Percentiles rank a stretch among this genome's conserved stretches.
Evolutionary conservation across 1,140 invertebrate species (phyloP).

Genomic region (Leptestheria dahalacensis): DNA sequence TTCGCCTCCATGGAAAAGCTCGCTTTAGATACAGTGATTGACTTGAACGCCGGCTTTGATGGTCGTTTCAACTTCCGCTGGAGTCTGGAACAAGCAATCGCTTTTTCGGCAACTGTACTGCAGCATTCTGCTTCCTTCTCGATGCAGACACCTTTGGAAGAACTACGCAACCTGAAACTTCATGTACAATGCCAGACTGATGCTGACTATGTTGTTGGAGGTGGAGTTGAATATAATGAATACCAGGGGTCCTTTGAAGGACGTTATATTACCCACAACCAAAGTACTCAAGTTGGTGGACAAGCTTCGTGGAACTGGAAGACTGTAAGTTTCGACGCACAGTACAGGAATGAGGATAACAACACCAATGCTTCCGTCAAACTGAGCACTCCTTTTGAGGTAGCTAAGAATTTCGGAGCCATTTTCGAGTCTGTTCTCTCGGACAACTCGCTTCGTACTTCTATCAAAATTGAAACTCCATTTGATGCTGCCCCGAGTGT

Average conservation of each 20-base stretch:
- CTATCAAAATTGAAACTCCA: too few species aligned
- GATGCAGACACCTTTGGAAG: background rate
- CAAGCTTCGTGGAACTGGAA: slow-evolving; percentile 5
- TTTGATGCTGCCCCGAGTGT: too few species aligned
- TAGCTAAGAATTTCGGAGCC: background rate
- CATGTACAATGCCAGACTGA: background rate
- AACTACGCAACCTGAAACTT: background rate
- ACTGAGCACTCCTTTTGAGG: slow-evolving; percentile 14
- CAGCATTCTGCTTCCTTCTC: background rate
- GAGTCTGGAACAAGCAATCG: background rate
- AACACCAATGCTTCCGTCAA: background rate
- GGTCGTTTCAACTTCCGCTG: background rate
- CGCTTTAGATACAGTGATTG: background rate
- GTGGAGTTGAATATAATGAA: background rate
- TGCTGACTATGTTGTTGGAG: background rate
- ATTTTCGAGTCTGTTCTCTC: background rate
- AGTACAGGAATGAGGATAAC: background rate
- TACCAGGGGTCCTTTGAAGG: background rate
- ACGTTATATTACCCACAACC: background rate
- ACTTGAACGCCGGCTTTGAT: background rate
- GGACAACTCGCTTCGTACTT: background rate
- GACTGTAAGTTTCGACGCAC: background rate
- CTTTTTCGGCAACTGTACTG: background rate
- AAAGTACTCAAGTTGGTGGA: background rate
- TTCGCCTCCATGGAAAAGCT: background rate